Conservation (phyloP, 2,888 invertebrate genomes). For the Megastigmus dorsalis region DNA sequence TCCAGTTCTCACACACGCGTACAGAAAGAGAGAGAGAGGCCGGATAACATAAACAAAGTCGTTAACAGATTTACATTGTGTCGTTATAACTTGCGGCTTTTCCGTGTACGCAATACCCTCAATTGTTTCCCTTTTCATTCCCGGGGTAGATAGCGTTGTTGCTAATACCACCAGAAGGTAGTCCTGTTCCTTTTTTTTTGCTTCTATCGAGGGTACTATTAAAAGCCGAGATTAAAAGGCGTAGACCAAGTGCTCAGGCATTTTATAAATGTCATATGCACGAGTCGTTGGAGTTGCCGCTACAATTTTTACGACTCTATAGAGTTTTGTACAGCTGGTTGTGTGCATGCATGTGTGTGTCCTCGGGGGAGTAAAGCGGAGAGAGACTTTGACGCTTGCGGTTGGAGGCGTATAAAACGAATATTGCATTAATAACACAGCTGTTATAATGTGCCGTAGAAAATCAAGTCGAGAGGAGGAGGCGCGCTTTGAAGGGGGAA, state of each 20-base stretch:
- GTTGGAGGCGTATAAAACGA: conserved; percentile 1
- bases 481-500: not conserved
- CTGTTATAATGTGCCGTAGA: conserved; percentile 32
- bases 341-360: not conserved
- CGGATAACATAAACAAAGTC: conserved; percentile 38
- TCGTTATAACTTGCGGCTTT: no score
- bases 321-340: no score
- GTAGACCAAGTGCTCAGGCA: conserved; percentile 2
- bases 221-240: conserved; percentile 27
- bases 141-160: no score
- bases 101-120: no score
- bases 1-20: conserved; percentile 2
- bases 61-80: conserved; percentile 3
- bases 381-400: conserved; percentile 18
- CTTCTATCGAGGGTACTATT: not conserved
- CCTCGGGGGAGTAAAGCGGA: conserved; percentile 19
- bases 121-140: not conserved
- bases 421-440: conserved; percentile 40
- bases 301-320: conserved; percentile 18
- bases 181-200: not conserved
- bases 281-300: not conserved
- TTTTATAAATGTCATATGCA: conserved; percentile 23
- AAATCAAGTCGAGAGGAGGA: conserved; percentile 16
- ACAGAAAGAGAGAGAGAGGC: no score
- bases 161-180: not conserved